Evolutionary conservation across 2,888 invertebrate species (phyloP), one percentile per base, ranked within the genome.

Genomic region (Autographa pulchrina): DNA sequence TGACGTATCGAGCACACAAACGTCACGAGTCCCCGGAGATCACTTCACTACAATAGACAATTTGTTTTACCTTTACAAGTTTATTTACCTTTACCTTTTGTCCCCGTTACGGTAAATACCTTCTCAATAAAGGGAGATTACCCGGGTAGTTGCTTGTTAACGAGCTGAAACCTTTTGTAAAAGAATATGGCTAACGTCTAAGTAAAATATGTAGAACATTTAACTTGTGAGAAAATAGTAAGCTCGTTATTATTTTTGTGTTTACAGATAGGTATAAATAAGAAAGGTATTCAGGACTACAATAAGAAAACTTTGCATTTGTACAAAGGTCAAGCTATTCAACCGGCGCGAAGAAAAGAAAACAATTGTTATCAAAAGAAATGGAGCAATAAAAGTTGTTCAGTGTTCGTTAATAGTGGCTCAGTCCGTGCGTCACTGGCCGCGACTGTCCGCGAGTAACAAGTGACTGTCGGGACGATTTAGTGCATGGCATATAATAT

Each of bases 1-100:
- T 48, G n/a, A 48, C 6, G 48, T 7, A 48, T 48, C 48, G 48
- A 16, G 48, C n/a, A n/a, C 48, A n/a, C n/a, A 38, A 38, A 38
- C 48, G 48, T 48, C 48, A 48, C n/a, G n/a, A 7, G 7, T 48
- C 48, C 48, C 48, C 48, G 48, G n/a, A n/a, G 48, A n/a, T 5
- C 48, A 48, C 48, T 48, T n/a, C 48, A 16, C 48, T 48, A 48
- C 48, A 48, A 48, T 48, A 48, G 48, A 48, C 48, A 48, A 48
- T 48, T 48, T n/a, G 48, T 48, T 48, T 48, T 48, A 48, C 48
- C n/a, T 48, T n/a, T 14, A 48, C 16, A 48, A n/a, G 7, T 48
- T 48, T 48, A 48, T 48, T 48, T 48, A 48, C 48, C n/a, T 48
- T 48, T 48, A 48, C n/a, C n/a, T 48, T 48, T 48, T 48, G 48